phyloP scores from a whole-genome alignment of 2,888 invertebrate genomes.

The Eristalis tenax region DNA sequence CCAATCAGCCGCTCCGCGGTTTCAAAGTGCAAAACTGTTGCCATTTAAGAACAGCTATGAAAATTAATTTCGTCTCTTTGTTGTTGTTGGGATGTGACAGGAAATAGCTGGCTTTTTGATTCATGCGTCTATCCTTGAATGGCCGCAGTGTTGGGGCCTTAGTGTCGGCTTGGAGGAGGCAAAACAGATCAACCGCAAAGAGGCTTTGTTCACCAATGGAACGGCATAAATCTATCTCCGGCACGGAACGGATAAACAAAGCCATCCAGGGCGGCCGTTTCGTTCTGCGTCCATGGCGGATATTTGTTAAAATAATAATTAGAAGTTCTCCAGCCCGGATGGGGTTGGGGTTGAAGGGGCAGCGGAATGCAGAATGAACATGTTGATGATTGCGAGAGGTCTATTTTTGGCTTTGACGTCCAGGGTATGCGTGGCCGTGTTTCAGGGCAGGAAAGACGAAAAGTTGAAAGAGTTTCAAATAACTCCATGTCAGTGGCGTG shows the following conservation, averaged over 20 bases:
- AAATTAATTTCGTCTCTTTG: conserved; percentile 58
- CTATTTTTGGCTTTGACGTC: background rate
- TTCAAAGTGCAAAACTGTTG: conserved; percentile 57
- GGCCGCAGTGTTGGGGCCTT: conserved; percentile 11
- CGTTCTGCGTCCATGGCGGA: conserved; percentile 11
- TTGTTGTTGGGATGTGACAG: conserved; percentile 57
- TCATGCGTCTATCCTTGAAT: conserved; percentile 65
- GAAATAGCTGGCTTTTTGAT: conserved; percentile 65
- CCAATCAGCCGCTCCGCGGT: too few species aligned
- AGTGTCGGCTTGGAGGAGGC: conserved; percentile 17
- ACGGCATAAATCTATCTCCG: conserved; percentile 64
- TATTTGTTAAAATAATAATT: conserved; percentile 51
- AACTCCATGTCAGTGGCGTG: conserved; percentile 2
- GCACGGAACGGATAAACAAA: conserved; percentile 51
- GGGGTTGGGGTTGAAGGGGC: background rate
- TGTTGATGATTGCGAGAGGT: background rate
- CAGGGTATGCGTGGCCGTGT: background rate
- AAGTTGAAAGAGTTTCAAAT: conserved; percentile 7
- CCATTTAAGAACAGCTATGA: conserved; percentile 56
- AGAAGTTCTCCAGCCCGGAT: conserved; percentile 23
- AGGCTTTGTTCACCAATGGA: conserved; percentile 63
- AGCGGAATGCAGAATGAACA: background rate
- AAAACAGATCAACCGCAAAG: conserved; percentile 70
- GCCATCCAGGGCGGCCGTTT: conserved; percentile 15
- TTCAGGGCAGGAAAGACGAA: background rate